Percentiles rank a stretch among this genome's conserved stretches.
phyloP scores from a whole-genome alignment of 2,888 invertebrate genomes.

The Scaptomyza tumidula region DNA sequence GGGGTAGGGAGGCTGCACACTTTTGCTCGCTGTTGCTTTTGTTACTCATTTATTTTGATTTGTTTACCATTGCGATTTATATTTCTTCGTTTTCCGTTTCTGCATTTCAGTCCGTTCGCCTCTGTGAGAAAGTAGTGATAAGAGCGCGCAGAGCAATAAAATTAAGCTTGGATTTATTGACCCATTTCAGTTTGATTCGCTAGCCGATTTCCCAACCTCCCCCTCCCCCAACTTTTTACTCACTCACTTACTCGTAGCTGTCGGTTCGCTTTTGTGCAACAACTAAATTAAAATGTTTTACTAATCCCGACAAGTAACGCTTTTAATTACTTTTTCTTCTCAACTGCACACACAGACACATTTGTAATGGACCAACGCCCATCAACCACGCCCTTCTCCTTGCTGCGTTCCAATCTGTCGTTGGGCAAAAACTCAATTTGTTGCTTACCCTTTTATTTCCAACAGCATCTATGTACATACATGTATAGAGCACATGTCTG shows the following conservation, averaged over 20 bases:
- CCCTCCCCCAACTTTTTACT: background rate
- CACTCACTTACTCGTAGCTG: conserved; percentile 1
- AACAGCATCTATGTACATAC: background rate
- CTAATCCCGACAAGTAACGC: conserved; percentile 76
- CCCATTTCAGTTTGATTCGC: conserved; percentile 76
- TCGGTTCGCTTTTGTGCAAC: conserved; percentile 67
- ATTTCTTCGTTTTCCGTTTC: conserved; percentile 65
- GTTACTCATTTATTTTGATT: conserved; percentile 81
- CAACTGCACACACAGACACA: conserved; percentile 56
- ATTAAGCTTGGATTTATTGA: conserved; percentile 80
- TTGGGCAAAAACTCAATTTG: conserved; percentile 12
- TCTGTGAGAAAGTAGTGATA: conserved; percentile 43
- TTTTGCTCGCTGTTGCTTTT: conserved; percentile 57
- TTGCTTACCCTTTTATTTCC: conserved; percentile 13
- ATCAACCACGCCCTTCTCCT: background rate
- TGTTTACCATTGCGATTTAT: conserved; percentile 80
- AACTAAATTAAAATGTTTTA: conserved; percentile 78
- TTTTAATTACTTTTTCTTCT: conserved; percentile 76
- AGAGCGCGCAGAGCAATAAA: conserved; percentile 72
- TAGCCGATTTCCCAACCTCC: conserved; percentile 15
- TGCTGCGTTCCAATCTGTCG: background rate
- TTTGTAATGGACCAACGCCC: conserved; percentile 32
- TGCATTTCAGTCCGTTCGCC: background rate
- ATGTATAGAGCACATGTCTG: background rate
- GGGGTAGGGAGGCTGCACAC: conserved; percentile 21